phyloP scores from a whole-genome alignment of 2,888 invertebrate genomes.

The Isoperla grammatica region DNA sequence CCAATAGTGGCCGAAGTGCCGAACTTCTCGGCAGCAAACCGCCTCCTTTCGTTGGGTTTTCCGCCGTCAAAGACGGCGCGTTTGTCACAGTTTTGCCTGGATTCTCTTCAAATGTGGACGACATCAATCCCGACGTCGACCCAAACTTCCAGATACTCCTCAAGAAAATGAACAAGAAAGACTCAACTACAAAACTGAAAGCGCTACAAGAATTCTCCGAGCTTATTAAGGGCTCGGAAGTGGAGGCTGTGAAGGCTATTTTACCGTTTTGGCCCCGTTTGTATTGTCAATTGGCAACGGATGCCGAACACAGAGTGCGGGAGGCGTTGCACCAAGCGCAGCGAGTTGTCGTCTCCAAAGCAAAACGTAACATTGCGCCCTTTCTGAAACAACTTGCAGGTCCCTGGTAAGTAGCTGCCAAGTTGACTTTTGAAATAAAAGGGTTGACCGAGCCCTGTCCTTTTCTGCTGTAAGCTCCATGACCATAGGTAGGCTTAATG shows the following conservation, averaged over 20 bases:
- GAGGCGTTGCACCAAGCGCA: conserved; percentile 74
- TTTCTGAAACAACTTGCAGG: conserved; percentile 55
- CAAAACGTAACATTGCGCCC: conserved; percentile 72
- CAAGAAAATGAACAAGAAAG: conserved; percentile 85
- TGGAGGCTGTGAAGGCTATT: conserved; percentile 60
- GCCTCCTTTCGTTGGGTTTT: conserved; percentile 59
- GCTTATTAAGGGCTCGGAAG: conserved; percentile 58
- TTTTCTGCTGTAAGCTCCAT: no score
- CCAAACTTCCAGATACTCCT: conserved; percentile 71
- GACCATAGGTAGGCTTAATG: no score
- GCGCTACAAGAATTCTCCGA: conserved; percentile 76
- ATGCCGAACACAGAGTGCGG: conserved; percentile 76
- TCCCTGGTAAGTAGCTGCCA: background rate
- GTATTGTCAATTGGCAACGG: conserved; percentile 68
- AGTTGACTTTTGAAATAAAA: no score
- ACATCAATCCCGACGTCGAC: conserved; percentile 60
- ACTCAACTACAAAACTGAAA: conserved; percentile 83
- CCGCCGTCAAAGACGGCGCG: conserved; percentile 55
- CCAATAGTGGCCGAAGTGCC: conserved; percentile 85
- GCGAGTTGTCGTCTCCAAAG: conserved; percentile 57
- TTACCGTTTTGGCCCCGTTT: conserved; percentile 79
- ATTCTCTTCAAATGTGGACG: conserved; percentile 49
- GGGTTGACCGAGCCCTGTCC: no score
- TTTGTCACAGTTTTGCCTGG: conserved; percentile 54
- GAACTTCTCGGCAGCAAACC: conserved; percentile 61